phyloP scores from a whole-genome alignment of 2,888 invertebrate genomes.

The Cataglyphis altisquamis region DNA sequence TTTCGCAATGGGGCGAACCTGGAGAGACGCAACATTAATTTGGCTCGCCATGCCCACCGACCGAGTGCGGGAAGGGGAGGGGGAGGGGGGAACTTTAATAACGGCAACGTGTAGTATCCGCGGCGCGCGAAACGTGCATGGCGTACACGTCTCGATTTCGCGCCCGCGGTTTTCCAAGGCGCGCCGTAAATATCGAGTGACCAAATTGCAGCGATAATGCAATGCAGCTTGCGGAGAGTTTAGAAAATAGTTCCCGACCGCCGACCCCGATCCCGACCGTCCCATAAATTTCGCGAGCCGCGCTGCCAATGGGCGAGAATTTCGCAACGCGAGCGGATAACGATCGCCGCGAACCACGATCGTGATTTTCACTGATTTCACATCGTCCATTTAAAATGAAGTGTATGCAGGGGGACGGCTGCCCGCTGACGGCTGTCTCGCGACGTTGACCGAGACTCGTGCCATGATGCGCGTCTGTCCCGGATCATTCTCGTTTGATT shows the following conservation, averaged over 20 bases:
- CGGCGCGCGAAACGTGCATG: slow-evolving; percentile 22
- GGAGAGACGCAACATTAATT: slow-evolving; percentile 40
- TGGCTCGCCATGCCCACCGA: slow-evolving; percentile 9
- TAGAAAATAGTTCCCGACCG: slow-evolving; percentile 61
- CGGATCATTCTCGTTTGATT: slow-evolving; percentile 4
- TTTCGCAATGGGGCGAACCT: slow-evolving; percentile 38
- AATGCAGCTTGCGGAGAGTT: slow-evolving; percentile 71
- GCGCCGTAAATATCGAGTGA: slow-evolving; percentile 62
- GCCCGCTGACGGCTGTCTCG: slow-evolving; percentile 16
- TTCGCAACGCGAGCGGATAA: background rate
- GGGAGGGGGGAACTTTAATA: slow-evolving; percentile 1
- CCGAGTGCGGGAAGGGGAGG: background rate
- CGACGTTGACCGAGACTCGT: slow-evolving; percentile 13
- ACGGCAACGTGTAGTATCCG: slow-evolving; percentile 6
- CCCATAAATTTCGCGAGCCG: slow-evolving; percentile 60
- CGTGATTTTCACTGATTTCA: slow-evolving; percentile 37
- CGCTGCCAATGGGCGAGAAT: background rate
- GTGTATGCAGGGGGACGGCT: background rate
- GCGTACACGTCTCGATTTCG: slow-evolving; percentile 31
- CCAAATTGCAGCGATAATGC: slow-evolving; percentile 72
- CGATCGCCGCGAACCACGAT: background rate
- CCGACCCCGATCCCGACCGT: background rate
- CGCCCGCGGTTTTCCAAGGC: slow-evolving; percentile 3
- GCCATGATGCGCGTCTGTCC: background rate
- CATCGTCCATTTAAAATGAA: slow-evolving; percentile 12